Conservation (phyloP, 2,888 invertebrate genomes). For the Peribatodes rhomboidaria region DNA sequence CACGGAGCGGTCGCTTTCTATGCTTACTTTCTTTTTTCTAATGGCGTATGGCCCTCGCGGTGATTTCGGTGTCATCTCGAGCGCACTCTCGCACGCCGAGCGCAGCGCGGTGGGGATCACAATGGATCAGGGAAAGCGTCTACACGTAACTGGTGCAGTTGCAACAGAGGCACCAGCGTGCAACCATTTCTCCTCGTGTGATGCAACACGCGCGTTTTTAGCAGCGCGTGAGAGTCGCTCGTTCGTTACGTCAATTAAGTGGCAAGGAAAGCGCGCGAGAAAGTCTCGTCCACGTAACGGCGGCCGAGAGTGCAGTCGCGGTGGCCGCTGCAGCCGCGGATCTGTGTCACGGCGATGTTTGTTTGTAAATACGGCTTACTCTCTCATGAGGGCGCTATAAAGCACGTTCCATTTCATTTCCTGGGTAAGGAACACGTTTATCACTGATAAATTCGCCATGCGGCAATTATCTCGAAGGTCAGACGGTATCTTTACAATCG, state of each 20-base stretch:
- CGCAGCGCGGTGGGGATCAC: conserved; percentile 63
- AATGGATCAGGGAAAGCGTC: conserved; percentile 78
- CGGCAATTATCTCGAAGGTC: conserved; percentile 6
- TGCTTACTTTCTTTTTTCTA: conserved; percentile 84
- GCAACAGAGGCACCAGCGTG: conserved; percentile 79
- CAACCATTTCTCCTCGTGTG: conserved; percentile 83
- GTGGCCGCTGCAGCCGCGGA: conserved; percentile 53
- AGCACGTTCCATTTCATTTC: conserved; percentile 65
- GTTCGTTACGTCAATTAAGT: conserved; percentile 85
- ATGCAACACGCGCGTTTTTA: conserved; percentile 81
- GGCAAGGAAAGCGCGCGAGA: conserved; percentile 83
- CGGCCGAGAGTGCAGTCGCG: conserved; percentile 58
- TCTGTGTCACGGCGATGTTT: conserved; percentile 79
- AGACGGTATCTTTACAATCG: neutral
- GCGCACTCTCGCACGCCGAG: conserved; percentile 43
- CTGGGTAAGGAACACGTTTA: conserved; percentile 57
- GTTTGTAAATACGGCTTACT: conserved; percentile 74
- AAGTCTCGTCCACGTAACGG: conserved; percentile 79
- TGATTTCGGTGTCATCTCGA: conserved; percentile 69
- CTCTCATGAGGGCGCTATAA: conserved; percentile 51
- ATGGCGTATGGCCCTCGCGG: conserved; percentile 62
- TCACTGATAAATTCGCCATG: conserved; percentile 11
- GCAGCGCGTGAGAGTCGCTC: conserved; percentile 79
- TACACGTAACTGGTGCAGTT: conserved; percentile 77
- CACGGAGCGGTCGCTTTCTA: conserved; percentile 81